Evolutionary conservation across 2,113 vertebrate species (phyloP).

Genomic region (Gobius niger): DNA sequence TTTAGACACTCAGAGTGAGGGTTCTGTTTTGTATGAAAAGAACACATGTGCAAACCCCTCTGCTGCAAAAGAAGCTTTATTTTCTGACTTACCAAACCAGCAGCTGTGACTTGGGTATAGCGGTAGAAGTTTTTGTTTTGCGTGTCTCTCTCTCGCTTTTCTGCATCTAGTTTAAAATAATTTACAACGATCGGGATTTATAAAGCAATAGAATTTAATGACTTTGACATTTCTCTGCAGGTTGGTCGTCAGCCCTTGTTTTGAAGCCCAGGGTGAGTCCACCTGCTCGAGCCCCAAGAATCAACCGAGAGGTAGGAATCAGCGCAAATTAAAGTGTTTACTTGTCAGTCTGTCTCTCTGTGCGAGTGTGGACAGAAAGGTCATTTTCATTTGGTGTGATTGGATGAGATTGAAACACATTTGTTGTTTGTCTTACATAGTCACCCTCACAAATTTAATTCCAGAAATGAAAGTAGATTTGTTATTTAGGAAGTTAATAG

Average conservation of each 20-base stretch:
- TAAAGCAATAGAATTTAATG: constrained; percentile 36
- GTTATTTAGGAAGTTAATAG: background rate
- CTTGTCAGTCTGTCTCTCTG: constrained; percentile 17
- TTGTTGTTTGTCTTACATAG: constrained; percentile 3
- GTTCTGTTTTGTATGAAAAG: too few species aligned
- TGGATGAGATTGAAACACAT: constrained; percentile 14
- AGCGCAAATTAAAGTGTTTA: constrained; percentile 27
- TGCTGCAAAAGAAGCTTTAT: too few species aligned
- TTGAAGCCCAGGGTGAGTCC: constrained; percentile 21
- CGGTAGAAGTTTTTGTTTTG: background rate
- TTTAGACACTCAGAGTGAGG: too few species aligned
- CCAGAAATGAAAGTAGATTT: background rate
- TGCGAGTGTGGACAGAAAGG: constrained; percentile 18
- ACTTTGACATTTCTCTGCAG: constrained; percentile 40
- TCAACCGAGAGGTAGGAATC: constrained; percentile 35
- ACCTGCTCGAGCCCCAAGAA: constrained; percentile 21
- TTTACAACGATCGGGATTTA: background rate
- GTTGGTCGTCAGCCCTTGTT: constrained; percentile 21
- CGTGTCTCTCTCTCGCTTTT: background rate
- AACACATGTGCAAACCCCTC: too few species aligned
- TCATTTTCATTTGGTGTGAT: constrained; percentile 32
- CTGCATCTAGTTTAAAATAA: constrained; percentile 11
- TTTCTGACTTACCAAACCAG: background rate
- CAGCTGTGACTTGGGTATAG: background rate
- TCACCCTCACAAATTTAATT: constrained; percentile 9